Percentiles rank a stretch among this genome's conserved stretches.
Conservation (phyloP, 2,888 invertebrate species). For the Geophilus truncorum region DNA sequence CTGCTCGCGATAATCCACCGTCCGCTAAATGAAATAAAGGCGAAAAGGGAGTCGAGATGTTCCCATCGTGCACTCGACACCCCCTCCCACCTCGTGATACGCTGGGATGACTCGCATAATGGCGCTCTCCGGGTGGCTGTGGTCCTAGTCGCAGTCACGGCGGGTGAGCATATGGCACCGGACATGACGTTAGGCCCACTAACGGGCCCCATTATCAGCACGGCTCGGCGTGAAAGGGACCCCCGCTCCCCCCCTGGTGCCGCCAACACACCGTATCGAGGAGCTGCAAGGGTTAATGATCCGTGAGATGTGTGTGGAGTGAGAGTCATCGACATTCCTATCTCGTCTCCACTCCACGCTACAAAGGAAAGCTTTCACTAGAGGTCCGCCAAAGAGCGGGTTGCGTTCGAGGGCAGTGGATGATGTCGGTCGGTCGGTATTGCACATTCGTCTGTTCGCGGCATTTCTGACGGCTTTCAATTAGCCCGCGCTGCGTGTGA, state of each 20-base stretch:
- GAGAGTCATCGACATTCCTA: constrained; percentile 27
- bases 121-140: neutral
- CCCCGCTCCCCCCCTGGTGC: neutral
- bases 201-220: neutral
- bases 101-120: constrained; percentile 7
- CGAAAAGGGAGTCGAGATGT: neutral
- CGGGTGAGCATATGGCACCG: constrained; percentile 27
- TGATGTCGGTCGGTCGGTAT: neutral
- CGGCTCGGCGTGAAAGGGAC: neutral
- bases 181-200: neutral
- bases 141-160: constrained; percentile 9
- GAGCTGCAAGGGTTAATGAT: constrained; percentile 21
- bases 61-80: neutral
- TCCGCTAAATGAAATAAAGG: neutral
- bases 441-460: neutral
- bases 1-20: constrained; percentile 2
- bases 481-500: neutral
- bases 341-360: constrained; percentile 8
- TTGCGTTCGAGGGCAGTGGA: neutral
- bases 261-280: neutral
- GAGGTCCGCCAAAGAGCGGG: neutral
- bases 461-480: neutral
- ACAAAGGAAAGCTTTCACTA: constrained; percentile 24
- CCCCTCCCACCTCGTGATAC: constrained; percentile 22
- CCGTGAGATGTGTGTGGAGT: constrained; percentile 21